phyloP scores from a whole-genome alignment of 2,888 invertebrate species.

The Junonia oenone region DNA sequence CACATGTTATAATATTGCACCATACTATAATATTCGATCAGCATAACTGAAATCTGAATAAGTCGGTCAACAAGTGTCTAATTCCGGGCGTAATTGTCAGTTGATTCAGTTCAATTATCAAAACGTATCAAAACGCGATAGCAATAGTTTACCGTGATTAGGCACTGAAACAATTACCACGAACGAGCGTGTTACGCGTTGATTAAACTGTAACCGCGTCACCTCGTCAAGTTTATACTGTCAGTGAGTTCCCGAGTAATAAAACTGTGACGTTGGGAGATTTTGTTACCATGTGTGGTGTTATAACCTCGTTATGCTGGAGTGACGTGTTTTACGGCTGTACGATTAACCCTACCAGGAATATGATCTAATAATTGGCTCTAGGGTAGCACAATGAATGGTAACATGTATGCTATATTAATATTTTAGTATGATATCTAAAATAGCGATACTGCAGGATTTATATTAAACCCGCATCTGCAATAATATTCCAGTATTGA shows the following conservation, averaged over 20 bases:
- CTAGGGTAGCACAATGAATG: too few species aligned
- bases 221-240: constrained; percentile 19
- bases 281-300: not conserved
- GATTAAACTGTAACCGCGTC: constrained; percentile 53
- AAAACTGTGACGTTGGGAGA: constrained; percentile 4
- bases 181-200: constrained; percentile 51
- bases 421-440: too few species aligned
- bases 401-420: too few species aligned
- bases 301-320: not conserved
- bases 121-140: too few species aligned
- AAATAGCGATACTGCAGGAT: too few species aligned
- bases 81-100: too few species aligned
- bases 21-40: too few species aligned
- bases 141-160: not conserved
- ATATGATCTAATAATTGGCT: not conserved
- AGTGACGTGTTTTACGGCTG: not conserved
- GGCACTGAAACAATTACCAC: constrained; percentile 54
- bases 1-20: too few species aligned
- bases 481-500: too few species aligned
- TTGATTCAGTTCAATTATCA: too few species aligned
- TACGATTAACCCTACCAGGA: not conserved
- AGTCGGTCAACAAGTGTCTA: not conserved
- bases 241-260: constrained; percentile 11
- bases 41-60: too few species aligned
- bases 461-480: too few species aligned